These are phyloP conservation scores for Papilio protenor DNA, from an alignment of 2,888 invertebrate genomes.

Conservation along the genomic window DNA sequence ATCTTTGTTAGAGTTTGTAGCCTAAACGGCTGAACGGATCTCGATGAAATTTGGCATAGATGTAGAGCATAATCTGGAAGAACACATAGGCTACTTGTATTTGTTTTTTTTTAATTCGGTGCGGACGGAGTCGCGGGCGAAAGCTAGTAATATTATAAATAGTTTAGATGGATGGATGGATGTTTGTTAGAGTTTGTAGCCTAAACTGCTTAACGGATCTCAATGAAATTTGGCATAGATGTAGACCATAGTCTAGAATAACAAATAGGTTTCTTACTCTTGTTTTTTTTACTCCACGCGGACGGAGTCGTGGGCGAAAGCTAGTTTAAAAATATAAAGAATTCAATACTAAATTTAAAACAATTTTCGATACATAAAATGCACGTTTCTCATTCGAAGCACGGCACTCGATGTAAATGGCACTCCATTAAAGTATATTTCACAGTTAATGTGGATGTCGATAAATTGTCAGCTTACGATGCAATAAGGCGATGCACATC, in stretches of 20 bases:
- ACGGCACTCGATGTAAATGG: slow-evolving; percentile 29
- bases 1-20: background rate
- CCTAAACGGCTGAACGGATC: background rate
- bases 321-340: background rate
- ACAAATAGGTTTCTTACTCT: too few relatives aligned
- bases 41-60: background rate
- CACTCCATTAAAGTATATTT: slow-evolving; percentile 33
- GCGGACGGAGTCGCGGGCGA: too few relatives aligned
- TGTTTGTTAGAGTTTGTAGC: too few relatives aligned
- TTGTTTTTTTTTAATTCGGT: too few relatives aligned
- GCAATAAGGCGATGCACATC: slow-evolving; percentile 2
- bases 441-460: slow-evolving; percentile 22
- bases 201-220: too few relatives aligned
- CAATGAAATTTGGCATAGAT: too few relatives aligned
- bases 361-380: slow-evolving; percentile 5
- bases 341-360: background rate
- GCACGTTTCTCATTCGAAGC: slow-evolving; percentile 7
- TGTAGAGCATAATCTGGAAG: background rate
- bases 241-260: too few relatives aligned
- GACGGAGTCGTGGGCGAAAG: too few relatives aligned
- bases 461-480: slow-evolving; percentile 19
- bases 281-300: too few relatives aligned
- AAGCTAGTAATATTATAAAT: too few relatives aligned
- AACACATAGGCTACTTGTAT: too few relatives aligned
- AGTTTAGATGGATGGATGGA: too few relatives aligned